phyloP scores from a whole-genome alignment of 2,797 vertebrate genomes.

The Neosilurus mollespiculum region DNA sequence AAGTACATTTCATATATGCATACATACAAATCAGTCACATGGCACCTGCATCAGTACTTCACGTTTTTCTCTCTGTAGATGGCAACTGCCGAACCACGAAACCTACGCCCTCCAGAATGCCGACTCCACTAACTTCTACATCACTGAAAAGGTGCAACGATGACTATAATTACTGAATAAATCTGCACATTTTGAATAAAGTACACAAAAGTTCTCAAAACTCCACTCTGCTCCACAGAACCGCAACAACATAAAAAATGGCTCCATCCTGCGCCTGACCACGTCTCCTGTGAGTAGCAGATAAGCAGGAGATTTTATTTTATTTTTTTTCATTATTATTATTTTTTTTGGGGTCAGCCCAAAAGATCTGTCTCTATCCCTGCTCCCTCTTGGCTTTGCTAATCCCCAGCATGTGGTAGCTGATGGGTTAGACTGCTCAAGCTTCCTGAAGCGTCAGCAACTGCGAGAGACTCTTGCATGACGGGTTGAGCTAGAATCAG shows the following conservation, averaged over 20 bases:
- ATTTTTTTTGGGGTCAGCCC: conserved; percentile 5
- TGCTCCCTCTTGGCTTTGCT: conserved; percentile 31
- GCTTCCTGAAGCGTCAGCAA: conserved; percentile 43
- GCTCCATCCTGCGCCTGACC: conserved; percentile 92
- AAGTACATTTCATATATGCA: neutral
- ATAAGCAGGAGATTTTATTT: conserved; percentile 28
- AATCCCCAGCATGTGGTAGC: conserved; percentile 44
- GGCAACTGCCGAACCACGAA: conserved; percentile 91
- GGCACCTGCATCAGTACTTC: conserved; percentile 3
- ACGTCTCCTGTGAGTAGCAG: conserved; percentile 87
- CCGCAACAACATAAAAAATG: conserved; percentile 97
- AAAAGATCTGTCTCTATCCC: conserved; percentile 29
- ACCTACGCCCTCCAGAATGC: conserved; percentile 91
- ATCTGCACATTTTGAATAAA: neutral
- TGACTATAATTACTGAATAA: neutral
- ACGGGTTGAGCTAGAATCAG: conserved; percentile 19
- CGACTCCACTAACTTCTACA: conserved; percentile 95
- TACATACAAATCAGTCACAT: conserved; percentile 18
- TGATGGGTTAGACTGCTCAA: conserved; percentile 32
- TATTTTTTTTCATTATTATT: neutral
- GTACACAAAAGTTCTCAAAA: conserved; percentile 21
- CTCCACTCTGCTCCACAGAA: conserved; percentile 80
- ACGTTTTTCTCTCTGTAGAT: conserved; percentile 68
- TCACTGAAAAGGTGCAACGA: conserved; percentile 91
- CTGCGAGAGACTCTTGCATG: conserved; percentile 31